A percentile compares a stretch with the other conserved stretches of the same genome.
Conservation (phyloP, 2,888 invertebrate genomes). For the Ophonus ardosiacus region DNA sequence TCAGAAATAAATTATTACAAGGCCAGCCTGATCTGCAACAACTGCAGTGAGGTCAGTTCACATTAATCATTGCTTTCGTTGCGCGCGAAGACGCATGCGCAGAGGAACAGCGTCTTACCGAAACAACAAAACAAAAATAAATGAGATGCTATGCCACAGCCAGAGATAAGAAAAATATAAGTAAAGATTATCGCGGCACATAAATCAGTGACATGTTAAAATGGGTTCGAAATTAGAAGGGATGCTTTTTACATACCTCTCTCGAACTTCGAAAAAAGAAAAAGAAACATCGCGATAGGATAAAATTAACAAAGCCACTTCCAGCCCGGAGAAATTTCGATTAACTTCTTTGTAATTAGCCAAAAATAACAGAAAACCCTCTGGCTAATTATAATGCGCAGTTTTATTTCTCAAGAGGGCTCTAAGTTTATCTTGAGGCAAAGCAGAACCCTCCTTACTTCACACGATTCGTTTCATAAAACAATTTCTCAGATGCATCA, state of each 20-base stretch:
- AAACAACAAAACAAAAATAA: constrained; percentile 62
- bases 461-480: not conserved
- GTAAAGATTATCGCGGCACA: constrained; percentile 62
- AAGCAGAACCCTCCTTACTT: not conserved
- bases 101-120: constrained; percentile 6
- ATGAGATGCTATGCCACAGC: constrained; percentile 63
- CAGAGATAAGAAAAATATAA: constrained; percentile 64
- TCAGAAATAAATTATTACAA: constrained; percentile 64
- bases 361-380: constrained; percentile 25
- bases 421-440: constrained; percentile 4
- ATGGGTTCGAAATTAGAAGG: constrained; percentile 64
- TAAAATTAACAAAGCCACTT: constrained; percentile 58
- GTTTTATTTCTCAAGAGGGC: constrained; percentile 14
- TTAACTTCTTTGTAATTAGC: constrained; percentile 33
- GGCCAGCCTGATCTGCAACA: constrained; percentile 63
- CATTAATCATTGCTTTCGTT: constrained; percentile 61
- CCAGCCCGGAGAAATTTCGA: constrained; percentile 12
- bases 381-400: constrained; percentile 10
- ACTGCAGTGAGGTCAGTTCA: constrained; percentile 61
- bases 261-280: constrained; percentile 45
- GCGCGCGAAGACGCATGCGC: constrained; percentile 46
- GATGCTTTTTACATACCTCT: constrained; percentile 49
- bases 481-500: not conserved
- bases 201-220: constrained; percentile 64
- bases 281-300: constrained; percentile 26